Conservation (phyloP, 2,888 invertebrate genomes). For the Endotricha flammealis region DNA sequence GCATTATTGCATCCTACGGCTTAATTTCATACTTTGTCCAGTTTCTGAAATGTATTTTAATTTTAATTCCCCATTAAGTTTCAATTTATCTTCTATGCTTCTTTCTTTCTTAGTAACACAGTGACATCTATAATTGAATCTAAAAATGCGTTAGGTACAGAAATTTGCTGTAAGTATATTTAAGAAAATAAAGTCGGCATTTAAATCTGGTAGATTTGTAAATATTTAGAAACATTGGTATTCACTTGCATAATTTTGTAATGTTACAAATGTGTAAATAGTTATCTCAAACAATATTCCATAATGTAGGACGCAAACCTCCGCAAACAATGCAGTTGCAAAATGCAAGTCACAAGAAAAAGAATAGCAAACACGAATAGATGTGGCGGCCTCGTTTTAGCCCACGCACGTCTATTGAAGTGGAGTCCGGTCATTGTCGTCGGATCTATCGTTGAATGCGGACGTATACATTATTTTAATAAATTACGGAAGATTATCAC, state of each 20-base stretch:
- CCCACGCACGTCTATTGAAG: conserved; percentile 50
- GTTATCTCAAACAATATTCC: conserved; percentile 13
- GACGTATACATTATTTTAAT: conserved; percentile 22
- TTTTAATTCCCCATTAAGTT: too few relatives aligned
- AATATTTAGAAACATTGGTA: neutral
- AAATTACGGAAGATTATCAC: too few relatives aligned
- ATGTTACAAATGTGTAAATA: conserved; percentile 9
- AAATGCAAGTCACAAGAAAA: conserved; percentile 54
- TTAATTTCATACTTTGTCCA: too few relatives aligned
- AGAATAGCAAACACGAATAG: conserved; percentile 39
- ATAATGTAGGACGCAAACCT: conserved; percentile 43
- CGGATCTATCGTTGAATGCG: conserved; percentile 30
- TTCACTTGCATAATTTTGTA: conserved; percentile 6
- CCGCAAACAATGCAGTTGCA: conserved; percentile 53
- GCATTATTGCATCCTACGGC: too few relatives aligned
- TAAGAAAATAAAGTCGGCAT: too few relatives aligned
- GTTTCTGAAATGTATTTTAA: too few relatives aligned
- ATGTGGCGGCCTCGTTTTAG: conserved; percentile 54
- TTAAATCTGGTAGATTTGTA: too few relatives aligned
- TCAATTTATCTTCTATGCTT: too few relatives aligned
- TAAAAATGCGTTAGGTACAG: too few relatives aligned
- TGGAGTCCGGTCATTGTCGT: conserved; percentile 60
- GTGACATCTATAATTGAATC: too few relatives aligned
- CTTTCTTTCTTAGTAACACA: too few relatives aligned
- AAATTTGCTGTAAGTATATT: too few relatives aligned